Conservation (phyloP, 2,797 vertebrate species). For the Falco berigora region DNA sequence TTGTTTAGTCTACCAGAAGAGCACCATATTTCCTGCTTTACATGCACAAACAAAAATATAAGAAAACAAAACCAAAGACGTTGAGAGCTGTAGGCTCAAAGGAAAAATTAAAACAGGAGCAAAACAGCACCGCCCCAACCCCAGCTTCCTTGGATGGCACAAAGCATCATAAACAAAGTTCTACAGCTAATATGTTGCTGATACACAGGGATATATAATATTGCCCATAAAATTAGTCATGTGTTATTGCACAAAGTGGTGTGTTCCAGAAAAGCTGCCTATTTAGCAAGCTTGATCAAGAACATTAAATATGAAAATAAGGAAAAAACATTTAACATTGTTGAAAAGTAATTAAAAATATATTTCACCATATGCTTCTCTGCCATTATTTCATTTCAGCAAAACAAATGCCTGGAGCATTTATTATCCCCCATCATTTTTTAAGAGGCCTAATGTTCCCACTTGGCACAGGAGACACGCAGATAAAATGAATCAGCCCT, state of each 20-base stretch:
- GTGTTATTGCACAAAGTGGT: slow-evolving; percentile 62
- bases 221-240: slow-evolving; percentile 70
- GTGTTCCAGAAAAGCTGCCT: slow-evolving; percentile 55
- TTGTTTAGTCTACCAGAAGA: slow-evolving; percentile 58
- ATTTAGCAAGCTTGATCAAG: slow-evolving; percentile 67
- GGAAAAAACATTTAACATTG: slow-evolving; percentile 71
- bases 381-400: slow-evolving; percentile 62
- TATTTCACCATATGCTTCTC: slow-evolving; percentile 75
- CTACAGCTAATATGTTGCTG: slow-evolving; percentile 36
- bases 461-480: slow-evolving; percentile 58
- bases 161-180: slow-evolving; percentile 58
- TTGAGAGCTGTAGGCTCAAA: neutral
- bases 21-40: slow-evolving; percentile 45
- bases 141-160: slow-evolving; percentile 6
- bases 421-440: slow-evolving; percentile 74
- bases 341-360: slow-evolving; percentile 81
- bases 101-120: neutral
- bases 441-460: slow-evolving; percentile 72
- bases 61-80: neutral
- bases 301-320: slow-evolving; percentile 76
- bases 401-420: slow-evolving; percentile 74
- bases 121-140: neutral
- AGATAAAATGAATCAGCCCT: slow-evolving; percentile 68
- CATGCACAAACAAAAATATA: slow-evolving; percentile 16
- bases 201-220: slow-evolving; percentile 43